Conservation (phyloP, 2,888 invertebrate species). For the Thumatha senex region DNA sequence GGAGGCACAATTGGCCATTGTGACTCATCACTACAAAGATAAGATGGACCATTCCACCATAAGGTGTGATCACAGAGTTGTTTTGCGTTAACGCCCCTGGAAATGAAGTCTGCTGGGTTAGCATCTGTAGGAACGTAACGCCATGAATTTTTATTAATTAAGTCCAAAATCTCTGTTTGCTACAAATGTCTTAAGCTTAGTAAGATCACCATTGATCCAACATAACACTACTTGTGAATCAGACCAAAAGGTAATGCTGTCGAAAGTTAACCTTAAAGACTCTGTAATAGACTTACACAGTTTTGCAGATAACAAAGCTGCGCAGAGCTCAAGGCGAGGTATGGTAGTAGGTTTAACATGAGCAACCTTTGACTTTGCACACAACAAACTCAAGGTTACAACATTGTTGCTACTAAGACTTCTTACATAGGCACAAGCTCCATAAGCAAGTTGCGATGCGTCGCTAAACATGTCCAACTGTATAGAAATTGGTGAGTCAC, state of each 20-base stretch:
- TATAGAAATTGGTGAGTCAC: too few relatives aligned
- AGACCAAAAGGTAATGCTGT: background rate
- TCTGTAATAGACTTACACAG: background rate
- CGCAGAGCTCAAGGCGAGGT: slow-evolving; percentile 37
- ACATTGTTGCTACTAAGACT: too few relatives aligned
- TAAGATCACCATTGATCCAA: background rate
- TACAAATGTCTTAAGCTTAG: background rate
- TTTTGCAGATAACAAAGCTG: slow-evolving; percentile 18
- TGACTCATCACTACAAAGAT: background rate
- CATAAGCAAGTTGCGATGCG: too few relatives aligned
- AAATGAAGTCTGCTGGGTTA: background rate
- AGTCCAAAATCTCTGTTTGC: background rate
- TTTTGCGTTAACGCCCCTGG: background rate
- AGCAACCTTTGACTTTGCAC: slow-evolving; percentile 34
- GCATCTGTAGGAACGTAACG: background rate
- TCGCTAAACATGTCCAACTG: too few relatives aligned
- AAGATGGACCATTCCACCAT: background rate
- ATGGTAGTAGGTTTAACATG: slow-evolving; percentile 36
- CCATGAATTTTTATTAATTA: background rate
- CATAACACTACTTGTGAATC: background rate
- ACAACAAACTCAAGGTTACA: slow-evolving; percentile 10
- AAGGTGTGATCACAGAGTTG: background rate
- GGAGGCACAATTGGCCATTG: background rate
- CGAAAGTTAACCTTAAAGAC: background rate
- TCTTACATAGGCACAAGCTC: too few relatives aligned